These are phyloP conservation scores for Meloe dianella DNA, from an alignment of 2,888 invertebrate genomes.

Conservation along the genomic window DNA sequence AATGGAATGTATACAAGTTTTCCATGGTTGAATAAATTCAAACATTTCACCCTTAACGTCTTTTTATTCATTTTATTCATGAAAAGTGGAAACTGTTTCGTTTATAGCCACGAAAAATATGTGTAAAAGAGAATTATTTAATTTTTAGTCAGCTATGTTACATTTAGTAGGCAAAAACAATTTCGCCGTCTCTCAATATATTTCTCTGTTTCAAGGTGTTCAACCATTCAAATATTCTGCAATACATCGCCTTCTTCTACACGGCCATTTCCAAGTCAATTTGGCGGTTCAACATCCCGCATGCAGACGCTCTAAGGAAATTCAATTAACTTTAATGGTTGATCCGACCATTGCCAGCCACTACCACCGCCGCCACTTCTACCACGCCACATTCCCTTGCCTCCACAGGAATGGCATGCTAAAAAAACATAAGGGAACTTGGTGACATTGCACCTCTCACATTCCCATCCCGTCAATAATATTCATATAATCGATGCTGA, in stretches of 20 bases:
- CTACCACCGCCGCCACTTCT: conserved; percentile 28
- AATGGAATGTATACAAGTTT: neutral
- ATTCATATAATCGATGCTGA: conserved; percentile 55
- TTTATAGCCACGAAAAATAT: conserved; percentile 35
- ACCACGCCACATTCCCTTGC: conserved; percentile 14
- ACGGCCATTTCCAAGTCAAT: conserved; percentile 61
- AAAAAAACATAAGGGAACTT: conserved; percentile 22
- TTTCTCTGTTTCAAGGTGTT: conserved; percentile 50
- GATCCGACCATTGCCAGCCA: conserved; percentile 56
- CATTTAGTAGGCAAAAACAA: conserved; percentile 10
- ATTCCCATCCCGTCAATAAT: conserved; percentile 47
- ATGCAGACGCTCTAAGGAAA: conserved; percentile 60
- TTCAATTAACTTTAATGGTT: conserved; percentile 66
- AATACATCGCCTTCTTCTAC: conserved; percentile 54
- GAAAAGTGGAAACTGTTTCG: conserved; percentile 37
- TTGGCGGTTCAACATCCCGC: conserved; percentile 59
- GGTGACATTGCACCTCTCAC: conserved; percentile 22
- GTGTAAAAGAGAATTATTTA: conserved; percentile 38
- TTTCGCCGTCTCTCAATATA: conserved; percentile 23
- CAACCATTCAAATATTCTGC: conserved; percentile 57
- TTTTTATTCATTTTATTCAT: conserved; percentile 36
- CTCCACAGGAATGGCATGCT: neutral
- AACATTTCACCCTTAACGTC: neutral
- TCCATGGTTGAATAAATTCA: neutral
- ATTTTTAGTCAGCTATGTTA: conserved; percentile 25